Conservation (phyloP, 92 coral and sea anemone species). For the Porites lobata region DNA sequence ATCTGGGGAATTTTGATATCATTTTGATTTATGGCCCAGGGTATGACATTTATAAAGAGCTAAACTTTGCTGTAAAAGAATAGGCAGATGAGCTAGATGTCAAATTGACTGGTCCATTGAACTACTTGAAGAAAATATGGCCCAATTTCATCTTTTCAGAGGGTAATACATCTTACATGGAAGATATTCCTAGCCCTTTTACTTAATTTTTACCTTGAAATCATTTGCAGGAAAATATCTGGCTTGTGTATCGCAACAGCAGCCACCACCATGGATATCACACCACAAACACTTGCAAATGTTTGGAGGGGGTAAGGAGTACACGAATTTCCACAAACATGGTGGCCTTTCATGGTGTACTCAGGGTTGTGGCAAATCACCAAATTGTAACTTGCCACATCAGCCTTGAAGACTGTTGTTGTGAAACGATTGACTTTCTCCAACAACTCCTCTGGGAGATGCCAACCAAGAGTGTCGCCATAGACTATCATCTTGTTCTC, state of each 20-base stretch:
- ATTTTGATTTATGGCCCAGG: too few species aligned
- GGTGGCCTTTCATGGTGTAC: conserved; percentile 16
- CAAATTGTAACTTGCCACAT: background rate
- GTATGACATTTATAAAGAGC: too few species aligned
- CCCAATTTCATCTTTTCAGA: too few species aligned
- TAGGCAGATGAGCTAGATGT: too few species aligned
- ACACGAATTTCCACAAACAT: conserved; percentile 22
- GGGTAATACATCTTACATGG: background rate
- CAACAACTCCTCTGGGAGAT: conserved; percentile 43
- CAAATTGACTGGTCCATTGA: too few species aligned
- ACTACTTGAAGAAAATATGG: too few species aligned
- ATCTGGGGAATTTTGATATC: too few species aligned
- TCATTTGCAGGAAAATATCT: conserved; percentile 12
- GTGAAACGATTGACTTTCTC: conserved; percentile 45
- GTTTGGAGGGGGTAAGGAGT: conserved; percentile 43
- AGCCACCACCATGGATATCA: conserved; percentile 28
- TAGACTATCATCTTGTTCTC: conserved; percentile 35
- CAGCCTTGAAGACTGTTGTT: conserved; percentile 28
- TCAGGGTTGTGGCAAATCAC: conserved; percentile 25
- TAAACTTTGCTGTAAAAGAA: too few species aligned
- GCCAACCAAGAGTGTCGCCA: conserved; percentile 62
- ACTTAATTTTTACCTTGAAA: background rate
- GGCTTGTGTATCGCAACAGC: conserved; percentile 38
- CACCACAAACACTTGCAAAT: conserved; percentile 40
- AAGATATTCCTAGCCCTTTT: background rate